phyloP scores from a whole-genome alignment of 64 coral and sea anemone species.

The Platygyra sinensis region DNA sequence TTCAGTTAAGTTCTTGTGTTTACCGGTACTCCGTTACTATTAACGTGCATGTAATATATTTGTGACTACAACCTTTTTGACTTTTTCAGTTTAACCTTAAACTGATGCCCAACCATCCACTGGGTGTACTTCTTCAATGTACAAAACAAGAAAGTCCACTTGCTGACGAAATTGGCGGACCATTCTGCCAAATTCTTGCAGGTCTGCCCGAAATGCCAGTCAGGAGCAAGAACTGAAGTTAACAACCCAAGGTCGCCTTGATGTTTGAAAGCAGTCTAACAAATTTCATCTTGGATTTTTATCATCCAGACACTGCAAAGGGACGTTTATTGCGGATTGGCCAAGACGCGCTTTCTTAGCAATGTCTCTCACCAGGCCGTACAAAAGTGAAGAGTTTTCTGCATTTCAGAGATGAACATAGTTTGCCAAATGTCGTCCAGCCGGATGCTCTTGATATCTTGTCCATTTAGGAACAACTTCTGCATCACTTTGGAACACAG shows the following conservation, averaged over 20 bases:
- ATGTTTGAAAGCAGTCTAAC: constrained; percentile 52
- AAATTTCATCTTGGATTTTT: constrained; percentile 32
- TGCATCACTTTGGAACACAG: not conserved
- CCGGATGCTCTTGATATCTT: constrained; percentile 21
- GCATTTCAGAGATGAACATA: constrained; percentile 68
- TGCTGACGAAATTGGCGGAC: constrained; percentile 30
- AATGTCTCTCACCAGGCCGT: constrained; percentile 1
- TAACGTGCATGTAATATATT: no score
- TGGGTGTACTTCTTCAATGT: constrained; percentile 83
- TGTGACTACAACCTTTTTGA: not conserved
- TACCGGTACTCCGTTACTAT: no score
- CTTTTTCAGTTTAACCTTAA: constrained; percentile 18
- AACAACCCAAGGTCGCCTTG: constrained; percentile 55
- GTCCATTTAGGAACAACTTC: constrained; percentile 18
- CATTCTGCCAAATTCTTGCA: constrained; percentile 53
- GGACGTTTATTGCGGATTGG: constrained; percentile 52
- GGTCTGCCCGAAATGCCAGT: constrained; percentile 66
- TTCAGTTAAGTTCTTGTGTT: no score
- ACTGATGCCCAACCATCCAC: constrained; percentile 80
- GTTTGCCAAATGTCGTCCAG: constrained; percentile 70
- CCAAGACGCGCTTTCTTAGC: not conserved
- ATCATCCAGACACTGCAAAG: constrained; percentile 62
- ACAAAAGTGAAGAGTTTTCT: constrained; percentile 36
- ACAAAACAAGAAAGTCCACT: constrained; percentile 74
- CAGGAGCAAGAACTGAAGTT: constrained; percentile 80